A percentile compares a stretch with the other conserved stretches of the same genome.
phyloP scores from a whole-genome alignment of 1,140 invertebrate genomes.

The Drosophila kohkoa region DNA sequence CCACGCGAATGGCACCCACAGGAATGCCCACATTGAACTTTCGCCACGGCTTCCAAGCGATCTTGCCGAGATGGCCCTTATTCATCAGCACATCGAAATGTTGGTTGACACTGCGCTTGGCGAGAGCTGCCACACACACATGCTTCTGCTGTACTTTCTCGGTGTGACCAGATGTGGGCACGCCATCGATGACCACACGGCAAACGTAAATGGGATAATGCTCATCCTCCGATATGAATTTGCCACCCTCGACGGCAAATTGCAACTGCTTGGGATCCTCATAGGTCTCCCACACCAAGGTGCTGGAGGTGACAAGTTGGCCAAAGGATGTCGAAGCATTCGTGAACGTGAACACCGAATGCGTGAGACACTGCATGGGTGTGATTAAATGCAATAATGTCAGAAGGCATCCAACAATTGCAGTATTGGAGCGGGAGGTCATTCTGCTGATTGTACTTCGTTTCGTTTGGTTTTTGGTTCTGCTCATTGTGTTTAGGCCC shows the following conservation, averaged over 20 bases:
- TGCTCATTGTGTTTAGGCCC: constrained; percentile 56
- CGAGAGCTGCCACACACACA: constrained; percentile 88
- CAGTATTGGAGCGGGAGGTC: constrained; percentile 10
- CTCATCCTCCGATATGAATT: constrained; percentile 84
- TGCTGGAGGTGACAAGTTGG: constrained; percentile 87
- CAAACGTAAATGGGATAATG: constrained; percentile 90
- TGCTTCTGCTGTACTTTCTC: constrained; percentile 86
- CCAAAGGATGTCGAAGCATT: constrained; percentile 72
- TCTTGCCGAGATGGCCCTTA: constrained; percentile 90
- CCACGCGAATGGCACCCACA: constrained; percentile 88
- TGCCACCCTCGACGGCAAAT: constrained; percentile 86
- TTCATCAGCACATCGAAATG: constrained; percentile 92
- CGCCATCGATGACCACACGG: constrained; percentile 88
- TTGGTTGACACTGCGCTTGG: constrained; percentile 87
- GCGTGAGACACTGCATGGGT: constrained; percentile 47
- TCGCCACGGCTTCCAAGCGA: constrained; percentile 90
- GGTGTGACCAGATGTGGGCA: constrained; percentile 89
- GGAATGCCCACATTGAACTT: constrained; percentile 87
- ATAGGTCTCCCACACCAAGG: constrained; percentile 86
- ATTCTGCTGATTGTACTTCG: constrained; percentile 59
- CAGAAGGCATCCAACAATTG: constrained; percentile 33
- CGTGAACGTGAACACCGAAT: constrained; percentile 72
- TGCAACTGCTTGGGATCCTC: constrained; percentile 85
- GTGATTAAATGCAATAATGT: constrained; percentile 33
- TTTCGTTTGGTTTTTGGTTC: constrained; percentile 29